Base-by-base conservation (phyloP, 2,888 invertebrate species). In the Melanargia galathea region DNA sequence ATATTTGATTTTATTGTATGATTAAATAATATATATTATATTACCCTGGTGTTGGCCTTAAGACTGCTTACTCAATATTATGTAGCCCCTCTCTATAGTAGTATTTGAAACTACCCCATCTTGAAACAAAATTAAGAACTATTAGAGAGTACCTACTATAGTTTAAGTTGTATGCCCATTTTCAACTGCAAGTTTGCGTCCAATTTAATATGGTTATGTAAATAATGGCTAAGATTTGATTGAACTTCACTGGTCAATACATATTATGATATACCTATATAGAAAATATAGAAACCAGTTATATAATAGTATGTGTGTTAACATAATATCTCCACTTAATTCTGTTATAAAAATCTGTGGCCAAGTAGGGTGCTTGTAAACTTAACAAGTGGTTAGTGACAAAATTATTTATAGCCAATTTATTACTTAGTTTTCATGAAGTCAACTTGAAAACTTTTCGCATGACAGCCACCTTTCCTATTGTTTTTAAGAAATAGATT, bases 121-220 rank as follows among this genome's bases (percentile, higher is more conserved):
- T 33, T 11, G 8, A 65, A 40, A 51, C 22, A 22, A 22, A 54
- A 49, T 49, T 16, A 49, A 49, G 30, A 6, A 7, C 4, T 49
- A 33, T 26, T 43, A 26, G 26, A 43, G 26, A 43, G 24, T 43
- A n/a, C n/a, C n/a, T n/a, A 26, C 24, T 43, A 24, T 43, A 43
- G 10, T n/a, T n/a, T n/a, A n/a, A 22, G 10, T 30, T 35, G 46
- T n/a, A 45, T 20, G 30, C 48, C 59, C 59, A 22, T 49, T 55
- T 54, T 35, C 76, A 76, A 70, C 76, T 76, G 70, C 82, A 81
- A 78, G 86, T 86, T 86, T 86, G 76, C 84, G 84, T 87, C 82
- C 84, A 80, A 75, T 83, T 75, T 83, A 80, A 78, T 46, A 71
- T 62, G 66, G 64, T 63, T 68, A 60, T 64, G 66, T 63, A 58